Conservation (phyloP, 30 jellyfish, hydroid and myxozoan species). For the Aurelia aurita region DNA sequence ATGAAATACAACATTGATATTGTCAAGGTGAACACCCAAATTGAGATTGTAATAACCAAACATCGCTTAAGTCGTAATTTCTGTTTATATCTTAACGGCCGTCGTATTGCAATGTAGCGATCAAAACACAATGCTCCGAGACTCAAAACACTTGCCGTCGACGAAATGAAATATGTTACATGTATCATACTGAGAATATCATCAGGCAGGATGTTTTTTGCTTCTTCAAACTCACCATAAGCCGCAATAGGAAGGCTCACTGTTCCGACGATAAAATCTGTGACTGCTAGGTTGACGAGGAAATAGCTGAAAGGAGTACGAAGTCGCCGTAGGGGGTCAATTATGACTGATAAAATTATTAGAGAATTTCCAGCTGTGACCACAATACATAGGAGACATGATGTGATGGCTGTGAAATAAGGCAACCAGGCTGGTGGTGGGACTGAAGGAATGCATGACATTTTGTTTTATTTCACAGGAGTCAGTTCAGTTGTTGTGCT, state of each 20-base stretch:
- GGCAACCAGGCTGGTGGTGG: too few species aligned
- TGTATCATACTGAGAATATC: constrained; percentile 2
- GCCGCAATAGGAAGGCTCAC: constrained; percentile 40
- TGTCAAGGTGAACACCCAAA: constrained; percentile 21
- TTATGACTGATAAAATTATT: constrained; percentile 13
- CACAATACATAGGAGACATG: constrained; percentile 3
- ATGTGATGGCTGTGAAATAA: constrained; percentile 2
- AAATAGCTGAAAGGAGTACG: constrained; percentile 57
- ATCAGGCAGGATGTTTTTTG: not conserved
- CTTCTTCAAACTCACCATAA: not conserved
- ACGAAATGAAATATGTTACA: constrained; percentile 24
- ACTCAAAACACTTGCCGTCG: constrained; percentile 31
- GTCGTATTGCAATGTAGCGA: constrained; percentile 42
- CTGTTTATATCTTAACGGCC: constrained; percentile 38
- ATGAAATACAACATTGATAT: constrained; percentile 16
- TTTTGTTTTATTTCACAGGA: too few species aligned
- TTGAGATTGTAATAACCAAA: not conserved
- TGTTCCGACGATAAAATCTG: constrained; percentile 49
- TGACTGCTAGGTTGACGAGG: constrained; percentile 45
- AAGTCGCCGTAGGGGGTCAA: constrained; percentile 32
- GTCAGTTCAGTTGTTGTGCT: too few species aligned
- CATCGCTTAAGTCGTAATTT: constrained; percentile 1
- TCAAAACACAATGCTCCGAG: constrained; percentile 36
- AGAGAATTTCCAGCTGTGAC: constrained; percentile 24
- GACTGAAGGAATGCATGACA: too few species aligned